Base-by-base conservation (phyloP, 2,797 vertebrate species). In the Cossypha polioptera region DNA sequence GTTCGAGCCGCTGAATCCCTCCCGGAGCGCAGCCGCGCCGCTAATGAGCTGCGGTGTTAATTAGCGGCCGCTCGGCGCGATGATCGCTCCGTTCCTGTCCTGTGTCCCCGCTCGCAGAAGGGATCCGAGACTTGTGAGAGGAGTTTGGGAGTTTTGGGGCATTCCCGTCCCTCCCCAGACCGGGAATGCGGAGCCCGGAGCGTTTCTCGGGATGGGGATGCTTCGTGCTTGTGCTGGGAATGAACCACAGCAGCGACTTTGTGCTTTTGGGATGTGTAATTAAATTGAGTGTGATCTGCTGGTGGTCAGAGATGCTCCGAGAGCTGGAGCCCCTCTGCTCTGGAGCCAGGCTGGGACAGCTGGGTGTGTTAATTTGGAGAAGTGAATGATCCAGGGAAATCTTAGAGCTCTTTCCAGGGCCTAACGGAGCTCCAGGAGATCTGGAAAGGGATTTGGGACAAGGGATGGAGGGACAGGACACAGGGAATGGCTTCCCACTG, bases 311-410 rank as follows among this genome's bases (percentile, higher is more conserved):
- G 51, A 7, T 51, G 43, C 43, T 45, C 28, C 8, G 3, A 11
- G 72, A 9, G 43, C 43, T 33, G 57, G 28, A 68, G 35, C 9
- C 2, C 18, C 47, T 67, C 43, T n/a, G 66, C 75, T 25, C 26
- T 15, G 11, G 11, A 33, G 43, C 7, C 25, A 11, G 36, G 25
- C 29, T 58, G 50, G 57, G 57, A 69, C 10, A 57, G 24, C 43
- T 76, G 47, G 15, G 7, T 2, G 3, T 26, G 45, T 0, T 48
- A 61, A 8, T 40, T 18, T 47, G 54, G 61, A 28, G 33, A 33
- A 25, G 26, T 6, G 54, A 10, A 50, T 6, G 16, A 0, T 38
- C 28, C 55, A 25, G 25, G 28, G 11, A 38, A 2, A 69, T 0
- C 14, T 43, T 1, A 33, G 28, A 82, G 11, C 11, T 1, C 10